phyloP scores from a whole-genome alignment of 92 coral and sea anemone species.

The Diadumene lineata region DNA sequence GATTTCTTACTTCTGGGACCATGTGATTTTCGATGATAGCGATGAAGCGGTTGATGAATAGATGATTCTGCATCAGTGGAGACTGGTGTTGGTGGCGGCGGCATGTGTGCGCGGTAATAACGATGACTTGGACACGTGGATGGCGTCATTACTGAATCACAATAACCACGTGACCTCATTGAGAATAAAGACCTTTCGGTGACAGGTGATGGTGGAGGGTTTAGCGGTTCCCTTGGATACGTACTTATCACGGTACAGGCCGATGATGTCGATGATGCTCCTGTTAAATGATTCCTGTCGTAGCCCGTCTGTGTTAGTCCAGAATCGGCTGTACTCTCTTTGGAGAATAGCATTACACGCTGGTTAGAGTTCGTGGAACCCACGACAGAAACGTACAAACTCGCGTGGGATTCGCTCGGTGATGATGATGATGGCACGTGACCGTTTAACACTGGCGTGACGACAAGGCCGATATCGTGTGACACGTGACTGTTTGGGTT shows the following conservation, averaged over 20 bases:
- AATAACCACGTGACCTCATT: constrained; percentile 77
- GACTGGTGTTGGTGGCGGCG: constrained; percentile 90
- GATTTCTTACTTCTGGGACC: constrained; percentile 50
- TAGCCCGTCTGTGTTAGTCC: constrained; percentile 79
- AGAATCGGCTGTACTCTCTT: constrained; percentile 62
- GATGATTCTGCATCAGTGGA: constrained; percentile 89
- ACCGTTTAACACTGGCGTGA: constrained; percentile 62
- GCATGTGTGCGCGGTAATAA: constrained; percentile 84
- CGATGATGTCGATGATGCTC: constrained; percentile 84
- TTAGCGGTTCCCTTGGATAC: constrained; percentile 76
- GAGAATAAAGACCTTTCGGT: constrained; percentile 93
- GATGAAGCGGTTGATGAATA: constrained; percentile 55
- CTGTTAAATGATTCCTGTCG: constrained; percentile 90
- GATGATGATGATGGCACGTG: constrained; percentile 60
- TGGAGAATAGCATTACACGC: constrained; percentile 56
- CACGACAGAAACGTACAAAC: constrained; percentile 55
- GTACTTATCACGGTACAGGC: constrained; percentile 88
- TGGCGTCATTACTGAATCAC: constrained; percentile 84
- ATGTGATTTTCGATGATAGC: constrained; percentile 72
- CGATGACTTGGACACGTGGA: constrained; percentile 90
- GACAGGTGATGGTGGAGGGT: constrained; percentile 98
- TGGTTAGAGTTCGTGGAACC: constrained; percentile 58
- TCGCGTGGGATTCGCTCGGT: constrained; percentile 56
- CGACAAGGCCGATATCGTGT: constrained; percentile 69
- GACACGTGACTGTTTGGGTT: constrained; percentile 62